Percentiles rank a stretch among this genome's conserved stretches.
Conservation (phyloP, 2,797 vertebrate species). For the Chelidonichthys spinosus region DNA sequence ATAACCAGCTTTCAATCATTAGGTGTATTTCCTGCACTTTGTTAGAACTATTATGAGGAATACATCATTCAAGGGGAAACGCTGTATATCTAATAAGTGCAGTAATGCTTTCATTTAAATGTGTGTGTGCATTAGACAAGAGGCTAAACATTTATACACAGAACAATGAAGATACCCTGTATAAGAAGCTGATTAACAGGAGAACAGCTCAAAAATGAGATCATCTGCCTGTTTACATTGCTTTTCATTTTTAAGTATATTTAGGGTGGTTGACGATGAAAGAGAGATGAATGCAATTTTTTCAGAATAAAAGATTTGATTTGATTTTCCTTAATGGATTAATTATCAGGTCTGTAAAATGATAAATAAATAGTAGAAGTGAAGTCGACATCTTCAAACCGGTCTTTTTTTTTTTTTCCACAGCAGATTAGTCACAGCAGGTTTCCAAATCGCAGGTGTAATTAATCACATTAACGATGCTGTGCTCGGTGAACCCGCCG, state of each 20-base stretch:
- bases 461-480: conserved; percentile 55
- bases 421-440: conserved; percentile 20
- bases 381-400: not conserved
- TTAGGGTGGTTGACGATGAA: no score
- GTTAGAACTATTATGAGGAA: not conserved
- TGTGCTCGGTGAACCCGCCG: conserved; percentile 10
- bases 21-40: not conserved
- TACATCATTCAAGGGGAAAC: not conserved
- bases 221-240: no score
- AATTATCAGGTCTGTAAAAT: not conserved
- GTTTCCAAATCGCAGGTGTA: conserved; percentile 32
- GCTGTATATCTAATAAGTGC: no score
- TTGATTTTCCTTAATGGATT: no score
- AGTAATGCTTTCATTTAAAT: no score
- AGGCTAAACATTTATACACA: not conserved
- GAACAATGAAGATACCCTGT: not conserved
- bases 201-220: not conserved
- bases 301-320: no score
- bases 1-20: not conserved
- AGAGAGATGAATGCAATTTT: conserved; percentile 5
- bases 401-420: not conserved
- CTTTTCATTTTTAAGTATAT: no score
- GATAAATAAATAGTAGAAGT: not conserved
- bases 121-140: not conserved
- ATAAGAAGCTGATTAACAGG: conserved; percentile 21